A percentile compares a stretch with the other conserved stretches of the same genome.
These are phyloP conservation scores for Hapalemur alaotrensis DNA, from an alignment of 2,797 vertebrate species.

Conservation along the genomic window DNA sequence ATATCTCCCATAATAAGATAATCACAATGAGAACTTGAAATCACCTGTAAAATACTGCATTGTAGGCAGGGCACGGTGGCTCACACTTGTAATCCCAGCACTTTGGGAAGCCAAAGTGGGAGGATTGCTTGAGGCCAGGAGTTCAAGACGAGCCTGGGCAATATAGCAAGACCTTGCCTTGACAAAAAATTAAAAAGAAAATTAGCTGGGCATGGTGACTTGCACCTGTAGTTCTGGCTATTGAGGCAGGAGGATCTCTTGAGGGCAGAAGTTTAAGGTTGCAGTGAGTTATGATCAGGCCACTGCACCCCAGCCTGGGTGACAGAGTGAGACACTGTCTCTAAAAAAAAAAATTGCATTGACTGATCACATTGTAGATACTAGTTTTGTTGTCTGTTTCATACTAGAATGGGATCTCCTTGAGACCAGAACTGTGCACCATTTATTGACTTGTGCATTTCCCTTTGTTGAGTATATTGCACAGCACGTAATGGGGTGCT, in stretches of 20 bases:
- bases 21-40: background rate
- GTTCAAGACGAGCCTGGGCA: background rate
- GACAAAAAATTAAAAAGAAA: background rate
- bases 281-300: background rate
- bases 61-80: background rate
- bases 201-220: background rate
- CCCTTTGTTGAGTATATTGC: background rate
- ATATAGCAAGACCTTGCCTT: background rate
- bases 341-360: background rate
- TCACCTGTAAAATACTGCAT: background rate
- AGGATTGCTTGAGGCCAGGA: background rate
- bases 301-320: background rate
- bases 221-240: background rate
- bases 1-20: background rate
- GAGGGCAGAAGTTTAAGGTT: background rate
- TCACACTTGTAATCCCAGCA: background rate
- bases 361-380: background rate
- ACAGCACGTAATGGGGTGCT: background rate
- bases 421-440: accelerated
- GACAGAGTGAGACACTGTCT: background rate
- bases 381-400: background rate
- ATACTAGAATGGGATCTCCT: background rate
- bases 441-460: accelerated
- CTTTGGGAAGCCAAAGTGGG: background rate
- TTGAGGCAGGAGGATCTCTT: background rate